Evolutionary conservation across 2,797 vertebrate genomes (phyloP).

Genomic region (Hydrophis major): DNA sequence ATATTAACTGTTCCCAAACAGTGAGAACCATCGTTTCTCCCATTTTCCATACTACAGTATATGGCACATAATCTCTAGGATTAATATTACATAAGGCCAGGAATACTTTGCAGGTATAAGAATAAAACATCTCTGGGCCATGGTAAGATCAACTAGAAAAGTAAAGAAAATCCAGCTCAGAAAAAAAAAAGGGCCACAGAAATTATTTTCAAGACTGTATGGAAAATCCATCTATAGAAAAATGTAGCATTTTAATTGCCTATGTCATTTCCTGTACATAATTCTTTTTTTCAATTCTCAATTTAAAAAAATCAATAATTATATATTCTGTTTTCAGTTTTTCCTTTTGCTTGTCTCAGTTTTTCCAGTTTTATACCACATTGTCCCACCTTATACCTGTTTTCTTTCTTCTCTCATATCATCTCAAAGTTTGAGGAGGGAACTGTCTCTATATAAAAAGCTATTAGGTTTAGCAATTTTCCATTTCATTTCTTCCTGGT

Average conservation of each 20-base stretch:
- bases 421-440: constrained; percentile 56
- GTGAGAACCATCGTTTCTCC: not conserved
- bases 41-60: not conserved
- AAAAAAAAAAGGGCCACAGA: constrained; percentile 23
- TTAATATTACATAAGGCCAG: constrained; percentile 14
- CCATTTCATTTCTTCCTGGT: constrained; percentile 63
- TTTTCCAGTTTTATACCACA: constrained; percentile 40
- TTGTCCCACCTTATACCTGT: constrained; percentile 8
- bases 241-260: constrained; percentile 12
- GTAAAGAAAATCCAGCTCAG: constrained; percentile 12
- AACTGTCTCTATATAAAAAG: constrained; percentile 27
- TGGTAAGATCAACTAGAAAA: constrained; percentile 18
- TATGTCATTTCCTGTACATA: constrained; percentile 23
- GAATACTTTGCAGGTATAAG: not conserved
- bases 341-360: not conserved
- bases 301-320: constrained; percentile 47
- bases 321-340: constrained; percentile 48
- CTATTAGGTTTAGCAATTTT: constrained; percentile 66
- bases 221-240: constrained; percentile 23
- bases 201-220: constrained; percentile 30
- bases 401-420: constrained; percentile 41
- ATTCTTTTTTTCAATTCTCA: constrained; percentile 43
- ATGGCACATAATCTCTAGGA: not conserved
- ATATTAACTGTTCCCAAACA: not conserved
- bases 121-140: not conserved